Evolutionary conservation across 2,888 invertebrate species (phyloP), one percentile per base, ranked within the genome.

Genomic region (Cyrtodaria siliqua): DNA sequence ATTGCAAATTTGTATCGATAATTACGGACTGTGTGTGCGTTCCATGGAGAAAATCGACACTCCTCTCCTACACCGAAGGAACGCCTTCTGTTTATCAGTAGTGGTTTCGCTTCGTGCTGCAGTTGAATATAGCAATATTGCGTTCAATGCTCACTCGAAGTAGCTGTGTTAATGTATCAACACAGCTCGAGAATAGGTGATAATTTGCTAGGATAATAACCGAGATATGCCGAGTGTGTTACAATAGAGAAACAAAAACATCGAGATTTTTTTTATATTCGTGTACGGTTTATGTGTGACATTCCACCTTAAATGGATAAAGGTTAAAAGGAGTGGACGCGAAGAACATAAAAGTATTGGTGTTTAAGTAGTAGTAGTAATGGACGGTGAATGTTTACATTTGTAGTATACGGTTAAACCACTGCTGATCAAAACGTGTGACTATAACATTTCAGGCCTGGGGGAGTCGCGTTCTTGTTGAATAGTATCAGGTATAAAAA

Each of bases 1-100:
- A 76, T 76, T 71, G 76, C 76, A 76, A 76, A 76, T 76, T 76
- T 71, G 67, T 44, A 56, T 44, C 18, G 62, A 76, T 71, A 76
- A 76, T 76, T 76, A 76, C 61, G 56, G 47, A 20, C 56, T 53
- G 66, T 20, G 66, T 33, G 66, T 8, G 12, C 59, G 70, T 62
- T 50, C 67, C 73, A 57, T 29, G 52, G 50, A 40, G 29, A 52
- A 55, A 47, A 50, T 44, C 70, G 76, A 61, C 70, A 70, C 76
- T 52, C 71, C 76, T 61, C 62, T 42, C 49, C 47, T 27, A 40
- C 38, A 50, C 40, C 20, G 49, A 24, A 68, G 59, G 12, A 52
- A 61, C 76, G 76, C 76, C 76, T 71, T 61, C 70, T 40, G 60
- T 42, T 63, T 38, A 26, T 27, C 26, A 53, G 55, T 63, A 64